A percentile compares a stretch with the other conserved stretches of the same genome.
These are phyloP conservation scores for Paracanthobrama guichenoti DNA, from an alignment of 2,113 vertebrate species.

Conservation along the genomic window DNA sequence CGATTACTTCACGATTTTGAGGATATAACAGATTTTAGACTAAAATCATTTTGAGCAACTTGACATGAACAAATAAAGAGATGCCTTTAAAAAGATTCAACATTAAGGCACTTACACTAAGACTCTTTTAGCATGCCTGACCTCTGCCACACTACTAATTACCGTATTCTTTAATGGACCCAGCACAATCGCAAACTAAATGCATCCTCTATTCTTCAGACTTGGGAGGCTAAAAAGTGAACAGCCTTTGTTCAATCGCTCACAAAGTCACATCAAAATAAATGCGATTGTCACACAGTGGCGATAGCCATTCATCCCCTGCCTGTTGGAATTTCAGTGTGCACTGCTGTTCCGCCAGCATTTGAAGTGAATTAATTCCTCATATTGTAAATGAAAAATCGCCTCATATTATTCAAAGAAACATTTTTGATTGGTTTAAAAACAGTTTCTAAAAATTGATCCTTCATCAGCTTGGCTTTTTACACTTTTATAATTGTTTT, in stretches of 20 bases:
- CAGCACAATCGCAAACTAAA: conserved; percentile 66
- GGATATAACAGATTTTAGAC: conserved; percentile 37
- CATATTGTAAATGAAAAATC: conserved; percentile 21
- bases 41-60: conserved; percentile 19
- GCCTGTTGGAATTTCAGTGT: conserved; percentile 41
- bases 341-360: conserved; percentile 35
- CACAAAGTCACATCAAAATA: conserved; percentile 57
- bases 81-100: conserved; percentile 49
- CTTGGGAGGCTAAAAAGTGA: conserved; percentile 60
- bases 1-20: conserved; percentile 4
- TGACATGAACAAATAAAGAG: not conserved
- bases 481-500: not conserved
- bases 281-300: conserved; percentile 45
- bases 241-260: conserved; percentile 58
- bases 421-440: not conserved
- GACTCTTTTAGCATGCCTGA: conserved; percentile 62
- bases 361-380: conserved; percentile 30
- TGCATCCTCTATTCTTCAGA: conserved; percentile 59
- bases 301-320: conserved; percentile 38
- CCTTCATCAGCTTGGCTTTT: not conserved
- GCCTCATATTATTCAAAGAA: not conserved
- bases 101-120: conserved; percentile 51
- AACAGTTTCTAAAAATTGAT: not conserved
- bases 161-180: conserved; percentile 58
- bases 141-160: conserved; percentile 68